Conservation (phyloP, 1,140 invertebrate species). For the Cotesia vestalis region DNA sequence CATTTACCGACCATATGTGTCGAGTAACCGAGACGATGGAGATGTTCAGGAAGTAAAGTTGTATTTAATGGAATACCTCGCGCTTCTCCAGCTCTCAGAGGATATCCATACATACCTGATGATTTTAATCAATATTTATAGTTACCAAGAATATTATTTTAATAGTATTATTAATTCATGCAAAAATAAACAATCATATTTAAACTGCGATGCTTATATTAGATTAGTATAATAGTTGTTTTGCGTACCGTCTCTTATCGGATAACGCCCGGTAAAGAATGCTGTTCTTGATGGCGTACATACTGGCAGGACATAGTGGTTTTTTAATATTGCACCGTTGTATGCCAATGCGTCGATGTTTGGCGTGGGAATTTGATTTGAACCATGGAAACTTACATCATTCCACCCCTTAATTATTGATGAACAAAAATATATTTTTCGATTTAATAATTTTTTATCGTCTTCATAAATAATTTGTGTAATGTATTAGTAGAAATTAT, state of each 20-base stretch:
- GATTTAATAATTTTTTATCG: slow-evolving; percentile 11
- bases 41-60: slow-evolving; percentile 69
- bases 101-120: slow-evolving; percentile 72
- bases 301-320: slow-evolving; percentile 69
- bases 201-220: slow-evolving; percentile 3
- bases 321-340: slow-evolving; percentile 70
- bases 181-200: slow-evolving; percentile 1
- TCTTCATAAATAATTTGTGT: too few relatives aligned
- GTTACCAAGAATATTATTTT: background rate
- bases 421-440: slow-evolving; percentile 18
- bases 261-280: slow-evolving; percentile 73
- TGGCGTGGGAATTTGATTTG: slow-evolving; percentile 73
- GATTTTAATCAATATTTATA: background rate
- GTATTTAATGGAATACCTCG: slow-evolving; percentile 69
- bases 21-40: slow-evolving; percentile 57
- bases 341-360: slow-evolving; percentile 74
- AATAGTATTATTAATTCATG: slow-evolving; percentile 20
- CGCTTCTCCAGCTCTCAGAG: slow-evolving; percentile 66
- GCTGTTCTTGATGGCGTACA: slow-evolving; percentile 73
- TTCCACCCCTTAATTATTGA: slow-evolving; percentile 71
- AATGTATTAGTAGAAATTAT: too few relatives aligned
- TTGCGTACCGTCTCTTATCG: slow-evolving; percentile 70
- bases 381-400: slow-evolving; percentile 78
- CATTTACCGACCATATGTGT: slow-evolving; percentile 64
- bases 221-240: slow-evolving; percentile 26